phyloP scores from a whole-genome alignment of 1,140 invertebrate species.

The Uloborus diversus region DNA sequence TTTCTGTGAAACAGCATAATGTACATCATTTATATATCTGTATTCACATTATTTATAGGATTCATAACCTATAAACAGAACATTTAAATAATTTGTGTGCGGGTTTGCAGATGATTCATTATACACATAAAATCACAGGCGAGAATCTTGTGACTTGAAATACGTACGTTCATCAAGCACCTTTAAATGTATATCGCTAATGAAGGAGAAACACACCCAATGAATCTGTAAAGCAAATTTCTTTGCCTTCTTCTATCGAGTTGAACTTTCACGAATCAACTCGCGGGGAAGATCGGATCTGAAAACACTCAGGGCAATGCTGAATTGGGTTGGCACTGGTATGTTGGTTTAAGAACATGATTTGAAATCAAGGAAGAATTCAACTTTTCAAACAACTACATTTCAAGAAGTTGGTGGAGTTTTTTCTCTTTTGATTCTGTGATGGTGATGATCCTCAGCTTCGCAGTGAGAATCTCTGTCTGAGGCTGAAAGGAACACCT shows the following conservation, averaged over 20 bases:
- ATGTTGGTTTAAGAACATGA: not conserved
- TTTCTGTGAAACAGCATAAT: not conserved
- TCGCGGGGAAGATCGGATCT: not conserved
- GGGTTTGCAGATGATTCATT: conserved; percentile 1
- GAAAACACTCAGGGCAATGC: not conserved
- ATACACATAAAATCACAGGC: conserved; percentile 41
- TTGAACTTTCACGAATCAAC: not conserved
- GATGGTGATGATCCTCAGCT: conserved; percentile 33
- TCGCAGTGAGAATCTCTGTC: conserved; percentile 43
- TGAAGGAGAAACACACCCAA: not conserved
- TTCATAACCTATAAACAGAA: not conserved
- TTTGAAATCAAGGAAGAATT: not conserved
- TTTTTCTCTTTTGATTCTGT: conserved; percentile 26
- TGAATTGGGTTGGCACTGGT: conserved; percentile 18
- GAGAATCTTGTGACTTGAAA: not conserved
- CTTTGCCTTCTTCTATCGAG: not conserved
- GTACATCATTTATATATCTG: not conserved
- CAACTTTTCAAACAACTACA: not conserved
- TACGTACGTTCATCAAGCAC: not conserved
- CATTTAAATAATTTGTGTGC: conserved; percentile 1
- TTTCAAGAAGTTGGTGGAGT: conserved; percentile 20
- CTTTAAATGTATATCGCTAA: not conserved
- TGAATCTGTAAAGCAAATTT: not conserved
- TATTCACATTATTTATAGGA: not conserved
- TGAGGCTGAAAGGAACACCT: conserved; percentile 71